phyloP scores from a whole-genome alignment of 1,140 invertebrate species.

The Vanessa atalanta region DNA sequence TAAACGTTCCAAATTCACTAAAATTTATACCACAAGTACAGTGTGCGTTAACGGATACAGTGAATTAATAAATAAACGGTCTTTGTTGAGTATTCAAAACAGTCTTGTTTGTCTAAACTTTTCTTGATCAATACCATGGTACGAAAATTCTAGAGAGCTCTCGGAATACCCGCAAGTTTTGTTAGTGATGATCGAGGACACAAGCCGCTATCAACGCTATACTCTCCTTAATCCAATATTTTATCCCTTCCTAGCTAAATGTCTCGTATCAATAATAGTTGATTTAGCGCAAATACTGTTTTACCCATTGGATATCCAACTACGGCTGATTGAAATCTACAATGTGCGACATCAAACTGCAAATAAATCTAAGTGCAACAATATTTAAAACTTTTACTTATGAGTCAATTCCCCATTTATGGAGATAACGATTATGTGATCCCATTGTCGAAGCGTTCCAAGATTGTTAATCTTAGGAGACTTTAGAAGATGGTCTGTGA shows the following conservation, averaged over 20 bases:
- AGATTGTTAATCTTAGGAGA: slow-evolving; percentile 15
- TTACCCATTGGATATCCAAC: neutral
- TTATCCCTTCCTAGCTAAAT: neutral
- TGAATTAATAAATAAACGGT: neutral
- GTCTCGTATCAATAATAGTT: neutral
- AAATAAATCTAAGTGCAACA: slow-evolving; percentile 25
- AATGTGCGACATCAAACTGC: neutral
- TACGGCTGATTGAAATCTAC: slow-evolving; percentile 8
- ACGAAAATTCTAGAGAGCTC: neutral
- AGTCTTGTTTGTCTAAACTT: slow-evolving; percentile 38
- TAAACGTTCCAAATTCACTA: neutral
- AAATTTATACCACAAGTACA: neutral
- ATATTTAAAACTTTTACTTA: slow-evolving; percentile 12
- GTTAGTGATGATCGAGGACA: neutral
- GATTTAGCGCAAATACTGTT: neutral
- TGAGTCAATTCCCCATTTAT: slow-evolving; percentile 63
- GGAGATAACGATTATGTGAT: slow-evolving; percentile 58
- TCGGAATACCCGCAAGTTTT: neutral
- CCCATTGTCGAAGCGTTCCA: slow-evolving; percentile 28
- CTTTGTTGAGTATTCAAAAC: slow-evolving; percentile 43
- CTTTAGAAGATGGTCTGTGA: slow-evolving; percentile 26
- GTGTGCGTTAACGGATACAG: neutral
- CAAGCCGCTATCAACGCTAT: neutral
- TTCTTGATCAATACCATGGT: neutral
- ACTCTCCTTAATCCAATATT: neutral